phyloP scores from a whole-genome alignment of 2,888 invertebrate species.

The Onthophagus sagittarius region DNA sequence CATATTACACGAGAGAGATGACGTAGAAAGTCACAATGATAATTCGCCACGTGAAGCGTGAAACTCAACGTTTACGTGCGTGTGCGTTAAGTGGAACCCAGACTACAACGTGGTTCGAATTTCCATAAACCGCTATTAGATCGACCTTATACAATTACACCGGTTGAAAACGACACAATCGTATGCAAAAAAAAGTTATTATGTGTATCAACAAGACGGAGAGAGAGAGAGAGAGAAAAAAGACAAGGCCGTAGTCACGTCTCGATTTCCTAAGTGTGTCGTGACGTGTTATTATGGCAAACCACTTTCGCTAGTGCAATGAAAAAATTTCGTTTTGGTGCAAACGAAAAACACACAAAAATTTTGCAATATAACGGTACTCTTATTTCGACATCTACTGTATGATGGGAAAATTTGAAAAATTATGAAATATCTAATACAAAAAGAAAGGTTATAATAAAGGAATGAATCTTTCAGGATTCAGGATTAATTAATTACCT shows the following conservation, averaged over 20 bases:
- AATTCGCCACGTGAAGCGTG: background rate
- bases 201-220: background rate
- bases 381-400: too few relatives aligned
- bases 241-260: background rate
- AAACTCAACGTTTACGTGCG: background rate
- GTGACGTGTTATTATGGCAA: background rate
- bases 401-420: too few relatives aligned
- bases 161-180: background rate
- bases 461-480: too few relatives aligned
- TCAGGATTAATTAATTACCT: too few relatives aligned
- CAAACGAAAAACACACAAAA: background rate
- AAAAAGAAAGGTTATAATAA: too few relatives aligned
- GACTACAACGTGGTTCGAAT: background rate
- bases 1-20: background rate
- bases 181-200: background rate
- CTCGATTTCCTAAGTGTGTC: background rate
- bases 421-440: too few relatives aligned
- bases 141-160: background rate
- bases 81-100: background rate
- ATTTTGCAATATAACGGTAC: background rate
- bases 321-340: background rate
- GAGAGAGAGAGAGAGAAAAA: background rate
- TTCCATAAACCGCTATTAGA: background rate
- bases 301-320: background rate
- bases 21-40: background rate